Percentiles rank a stretch among this genome's conserved stretches.
Conservation (phyloP, 2,113 vertebrate genomes). For the Syngnathus floridae region DNA sequence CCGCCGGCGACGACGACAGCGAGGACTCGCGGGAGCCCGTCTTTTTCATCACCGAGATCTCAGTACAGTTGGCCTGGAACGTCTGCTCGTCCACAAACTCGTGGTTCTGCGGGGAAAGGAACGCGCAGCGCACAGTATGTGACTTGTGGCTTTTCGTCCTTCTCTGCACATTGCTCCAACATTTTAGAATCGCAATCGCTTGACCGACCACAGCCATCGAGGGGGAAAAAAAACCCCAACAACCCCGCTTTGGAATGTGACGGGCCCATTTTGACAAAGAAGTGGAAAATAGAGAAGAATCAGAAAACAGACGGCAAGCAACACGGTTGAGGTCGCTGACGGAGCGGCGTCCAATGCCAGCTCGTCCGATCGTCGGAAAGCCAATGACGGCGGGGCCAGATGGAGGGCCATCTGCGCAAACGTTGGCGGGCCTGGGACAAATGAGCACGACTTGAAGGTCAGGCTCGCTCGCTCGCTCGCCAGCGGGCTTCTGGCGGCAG, state of each 20-base stretch:
- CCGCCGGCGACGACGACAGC: conserved; percentile 76
- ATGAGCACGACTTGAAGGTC: conserved; percentile 61
- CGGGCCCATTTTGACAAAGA: too few relatives aligned
- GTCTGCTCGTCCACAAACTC: conserved; percentile 97
- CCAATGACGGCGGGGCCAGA: conserved; percentile 53
- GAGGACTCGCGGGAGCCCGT: conserved; percentile 84
- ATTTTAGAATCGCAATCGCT: too few relatives aligned
- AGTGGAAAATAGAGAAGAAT: too few relatives aligned
- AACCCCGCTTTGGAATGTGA: too few relatives aligned
- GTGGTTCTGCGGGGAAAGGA: conserved; percentile 77
- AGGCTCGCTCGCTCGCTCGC: conserved; percentile 11
- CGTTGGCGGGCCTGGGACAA: conserved; percentile 57
- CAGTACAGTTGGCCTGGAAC: conserved; percentile 94
- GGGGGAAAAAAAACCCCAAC: too few relatives aligned
- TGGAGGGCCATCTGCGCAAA: conserved; percentile 65
- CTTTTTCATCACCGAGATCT: conserved; percentile 83
- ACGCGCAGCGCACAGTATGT: too few relatives aligned
- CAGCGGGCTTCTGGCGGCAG: too few relatives aligned
- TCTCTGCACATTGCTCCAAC: too few relatives aligned
- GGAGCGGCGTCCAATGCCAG: conserved; percentile 42
- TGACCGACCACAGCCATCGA: too few relatives aligned
- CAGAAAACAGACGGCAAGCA: neutral
- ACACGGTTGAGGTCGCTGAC: too few relatives aligned
- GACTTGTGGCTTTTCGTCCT: too few relatives aligned
- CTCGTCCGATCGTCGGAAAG: conserved; percentile 50